Percentiles rank a stretch among this genome's conserved stretches.
Conservation (phyloP, 2,888 invertebrate species). For the Melanotus villosus region DNA sequence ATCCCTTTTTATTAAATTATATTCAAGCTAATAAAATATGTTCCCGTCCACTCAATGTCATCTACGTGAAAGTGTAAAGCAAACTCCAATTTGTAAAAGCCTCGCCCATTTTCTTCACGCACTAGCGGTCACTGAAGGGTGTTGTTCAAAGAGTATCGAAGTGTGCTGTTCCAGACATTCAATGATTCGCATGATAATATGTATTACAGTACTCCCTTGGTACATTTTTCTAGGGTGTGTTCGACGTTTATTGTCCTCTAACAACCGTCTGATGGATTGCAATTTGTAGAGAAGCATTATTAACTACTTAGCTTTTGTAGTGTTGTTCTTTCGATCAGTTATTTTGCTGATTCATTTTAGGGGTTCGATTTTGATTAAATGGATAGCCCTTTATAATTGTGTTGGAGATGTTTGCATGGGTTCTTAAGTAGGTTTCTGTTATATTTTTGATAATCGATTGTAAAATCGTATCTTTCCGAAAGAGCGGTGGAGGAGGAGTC, state of each 20-base stretch:
- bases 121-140: conserved; percentile 10
- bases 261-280: neutral
- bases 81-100: conserved; percentile 21
- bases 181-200: conserved; percentile 15
- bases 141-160: conserved; percentile 15
- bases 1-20: neutral
- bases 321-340: no score
- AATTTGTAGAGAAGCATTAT: neutral
- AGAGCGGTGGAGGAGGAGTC: no score
- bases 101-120: conserved; percentile 23
- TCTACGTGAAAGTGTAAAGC: neutral
- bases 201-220: conserved; percentile 3
- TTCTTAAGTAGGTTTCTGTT: no score
- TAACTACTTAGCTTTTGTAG: no score
- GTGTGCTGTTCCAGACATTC: conserved; percentile 16
- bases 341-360: no score
- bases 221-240: conserved; percentile 12
- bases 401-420: no score
- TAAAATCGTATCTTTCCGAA: no score
- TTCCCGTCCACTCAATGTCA: neutral
- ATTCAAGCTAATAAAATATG: neutral
- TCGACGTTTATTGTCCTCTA: neutral
- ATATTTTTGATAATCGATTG: no score
- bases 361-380: no score
- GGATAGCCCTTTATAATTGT: no score